phyloP scores from a whole-genome alignment of 2,797 vertebrate genomes.

The Pseudochirops corinnae region DNA sequence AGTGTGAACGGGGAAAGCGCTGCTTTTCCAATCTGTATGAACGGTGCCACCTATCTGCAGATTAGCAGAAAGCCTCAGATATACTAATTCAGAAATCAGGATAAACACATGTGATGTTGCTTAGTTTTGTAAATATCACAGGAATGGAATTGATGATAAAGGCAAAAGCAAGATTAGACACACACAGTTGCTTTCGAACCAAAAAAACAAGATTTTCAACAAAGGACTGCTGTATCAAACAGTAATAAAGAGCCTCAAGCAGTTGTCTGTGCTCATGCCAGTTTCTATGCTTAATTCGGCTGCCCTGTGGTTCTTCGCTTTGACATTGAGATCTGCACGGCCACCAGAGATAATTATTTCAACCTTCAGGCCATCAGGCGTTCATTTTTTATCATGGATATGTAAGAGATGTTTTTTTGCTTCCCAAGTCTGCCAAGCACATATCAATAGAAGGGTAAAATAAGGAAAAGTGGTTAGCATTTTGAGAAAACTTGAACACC shows the following conservation, averaged over 20 bases:
- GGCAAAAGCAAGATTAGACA: slow-evolving; percentile 92
- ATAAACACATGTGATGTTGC: slow-evolving; percentile 88
- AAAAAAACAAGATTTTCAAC: slow-evolving; percentile 89
- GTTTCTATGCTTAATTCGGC: slow-evolving; percentile 91
- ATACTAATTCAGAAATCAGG: slow-evolving; percentile 84
- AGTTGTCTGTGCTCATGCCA: slow-evolving; percentile 93
- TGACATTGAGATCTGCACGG: slow-evolving; percentile 90
- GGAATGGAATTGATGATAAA: slow-evolving; percentile 92
- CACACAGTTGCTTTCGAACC: slow-evolving; percentile 89
- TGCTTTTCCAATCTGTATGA: slow-evolving; percentile 91
- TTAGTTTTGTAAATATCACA: slow-evolving; percentile 93
- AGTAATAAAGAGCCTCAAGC: slow-evolving; percentile 92
- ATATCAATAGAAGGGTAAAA: slow-evolving; percentile 84
- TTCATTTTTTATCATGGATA: slow-evolving; percentile 91
- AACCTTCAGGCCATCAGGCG: slow-evolving; percentile 91
- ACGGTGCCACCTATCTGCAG: slow-evolving; percentile 98
- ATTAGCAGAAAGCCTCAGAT: slow-evolving; percentile 86
- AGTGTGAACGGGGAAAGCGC: slow-evolving; percentile 84
- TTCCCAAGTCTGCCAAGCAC: slow-evolving; percentile 85
- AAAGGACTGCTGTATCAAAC: slow-evolving; percentile 93
- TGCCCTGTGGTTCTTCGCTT: slow-evolving; percentile 90
- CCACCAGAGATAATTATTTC: slow-evolving; percentile 93
- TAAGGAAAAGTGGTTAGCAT: slow-evolving; percentile 80
- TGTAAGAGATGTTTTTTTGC: slow-evolving; percentile 85
- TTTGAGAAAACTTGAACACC: slow-evolving; percentile 69